Evolutionary conservation across 2,888 invertebrate species (phyloP).

Genomic region (Drosophila eohydei): DNA sequence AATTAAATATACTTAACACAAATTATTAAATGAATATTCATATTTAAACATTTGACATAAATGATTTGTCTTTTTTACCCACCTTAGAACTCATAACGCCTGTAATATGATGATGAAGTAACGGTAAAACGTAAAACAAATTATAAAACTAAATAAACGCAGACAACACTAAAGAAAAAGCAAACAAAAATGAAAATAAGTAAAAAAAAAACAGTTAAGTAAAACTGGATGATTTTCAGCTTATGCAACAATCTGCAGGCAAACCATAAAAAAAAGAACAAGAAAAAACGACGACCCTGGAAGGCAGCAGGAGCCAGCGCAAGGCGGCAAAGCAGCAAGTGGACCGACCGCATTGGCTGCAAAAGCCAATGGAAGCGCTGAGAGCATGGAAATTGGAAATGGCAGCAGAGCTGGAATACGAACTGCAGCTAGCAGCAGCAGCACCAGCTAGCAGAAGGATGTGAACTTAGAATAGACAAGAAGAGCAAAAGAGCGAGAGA

Average conservation of each 20-base stretch:
- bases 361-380: constrained; percentile 57
- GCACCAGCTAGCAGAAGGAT: constrained; percentile 44
- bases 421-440: constrained; percentile 60
- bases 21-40: constrained; percentile 3
- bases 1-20: constrained; percentile 7
- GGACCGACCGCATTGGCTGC: constrained; percentile 66
- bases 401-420: constrained; percentile 54
- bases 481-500: constrained; percentile 8
- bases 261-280: constrained; percentile 25
- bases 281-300: constrained; percentile 62
- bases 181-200: constrained; percentile 29
- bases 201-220: constrained; percentile 24
- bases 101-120: constrained; percentile 35
- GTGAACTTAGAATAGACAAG: constrained; percentile 49
- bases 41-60: constrained; percentile 10
- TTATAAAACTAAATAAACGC: constrained; percentile 28
- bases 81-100: constrained; percentile 67
- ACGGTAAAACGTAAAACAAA: constrained; percentile 31
- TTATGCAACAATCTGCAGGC: constrained; percentile 78
- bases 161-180: constrained; percentile 28
- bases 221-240: constrained; percentile 51
- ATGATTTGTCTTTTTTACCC: constrained; percentile 56
- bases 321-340: constrained; percentile 72
- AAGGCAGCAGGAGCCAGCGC: constrained; percentile 48
- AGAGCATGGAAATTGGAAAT: constrained; percentile 60